Base-by-base conservation (phyloP, 1,140 invertebrate species). In the Polypedilum pembai region DNA sequence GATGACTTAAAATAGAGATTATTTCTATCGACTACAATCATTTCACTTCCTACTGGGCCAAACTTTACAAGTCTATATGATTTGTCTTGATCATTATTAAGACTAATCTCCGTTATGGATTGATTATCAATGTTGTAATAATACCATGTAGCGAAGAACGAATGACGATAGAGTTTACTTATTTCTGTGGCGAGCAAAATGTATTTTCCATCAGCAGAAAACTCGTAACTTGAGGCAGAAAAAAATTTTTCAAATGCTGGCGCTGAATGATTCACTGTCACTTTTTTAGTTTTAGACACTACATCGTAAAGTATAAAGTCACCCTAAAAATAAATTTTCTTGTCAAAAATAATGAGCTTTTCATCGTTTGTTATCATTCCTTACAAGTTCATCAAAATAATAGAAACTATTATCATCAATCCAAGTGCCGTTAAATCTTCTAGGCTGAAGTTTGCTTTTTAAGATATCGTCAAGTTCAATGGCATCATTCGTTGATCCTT, bases 11-110 rank as follows among this genome's bases (percentile, higher is more conserved):
- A 94, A 80, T 91, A 96, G 72, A 97, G 84, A 79, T 95, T 90
- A 77, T 94, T 94, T 73, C 90, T 81, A 69, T 88, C 83, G 0
- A 95, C 91, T 76, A 92, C 92, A 17, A 90, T 87, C 40, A 93
- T 78, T 0, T 85, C 86, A 79, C 89, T 89, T 1, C 85, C 86
- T 15, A 82, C 83, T 0, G 79, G 80, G 0, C 77, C 73, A 78
- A 80, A 82, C 74, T 80, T 79, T 0, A 77, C 81, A 77, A 81
- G 77, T 65, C 77, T 76, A 12, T 82, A 74, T 33, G 40, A 75
- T 3, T 7, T 18, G 40, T 73, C 77, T 40, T 76, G 77, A 7
- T 77, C 75, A 8, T 77, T 77, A 56, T 77, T 74, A 20, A 82
- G 80, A 65, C 75, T 75, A 81, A 76, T 0, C 74, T 66, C 40